Percentiles rank a stretch among this genome's conserved stretches.
Evolutionary conservation across 2,888 invertebrate genomes (phyloP).

Genomic region (Drosophila diplacantha): DNA sequence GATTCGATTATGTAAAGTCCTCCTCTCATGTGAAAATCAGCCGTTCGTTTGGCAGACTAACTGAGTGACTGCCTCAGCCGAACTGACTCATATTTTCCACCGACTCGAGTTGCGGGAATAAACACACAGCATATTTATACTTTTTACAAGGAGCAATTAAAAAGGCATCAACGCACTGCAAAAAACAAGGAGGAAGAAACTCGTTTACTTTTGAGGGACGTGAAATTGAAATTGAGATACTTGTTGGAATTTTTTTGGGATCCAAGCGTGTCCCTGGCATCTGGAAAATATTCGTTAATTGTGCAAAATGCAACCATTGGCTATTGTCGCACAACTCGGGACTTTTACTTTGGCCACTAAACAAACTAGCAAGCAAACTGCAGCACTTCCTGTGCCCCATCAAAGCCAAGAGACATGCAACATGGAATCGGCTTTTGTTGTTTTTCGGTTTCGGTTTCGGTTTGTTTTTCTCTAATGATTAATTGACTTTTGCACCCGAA

Average conservation of each 20-base stretch:
- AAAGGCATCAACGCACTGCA: constrained; percentile 32
- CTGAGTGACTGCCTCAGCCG: constrained; percentile 26
- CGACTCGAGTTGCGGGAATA: constrained; percentile 6
- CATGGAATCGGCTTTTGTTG: constrained; percentile 62
- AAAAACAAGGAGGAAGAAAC: constrained; percentile 11
- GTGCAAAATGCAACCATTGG: constrained; percentile 51
- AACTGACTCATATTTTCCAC: constrained; percentile 1
- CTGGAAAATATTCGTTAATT: constrained; percentile 62
- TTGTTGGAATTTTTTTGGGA: constrained; percentile 54
- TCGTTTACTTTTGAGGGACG: constrained; percentile 1
- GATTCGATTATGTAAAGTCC: constrained; percentile 24
- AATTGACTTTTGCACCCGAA: constrained; percentile 68
- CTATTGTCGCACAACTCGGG: constrained; percentile 53
- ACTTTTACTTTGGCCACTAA: constrained; percentile 62
- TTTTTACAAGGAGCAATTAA: constrained; percentile 32
- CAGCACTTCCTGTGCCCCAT: constrained; percentile 48
- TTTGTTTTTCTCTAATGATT: constrained; percentile 66
- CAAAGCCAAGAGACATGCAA: constrained; percentile 41
- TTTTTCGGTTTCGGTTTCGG: constrained; percentile 5
- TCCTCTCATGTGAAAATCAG: constrained; percentile 7
- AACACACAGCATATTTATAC: constrained; percentile 8
- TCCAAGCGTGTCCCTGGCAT: constrained; percentile 47
- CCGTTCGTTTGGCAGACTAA: constrained; percentile 28
- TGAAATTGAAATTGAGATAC: constrained; percentile 37
- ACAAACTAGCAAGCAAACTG: constrained; percentile 19